These are phyloP conservation scores for Cettia cetti DNA, from an alignment of 2,113 vertebrate genomes.

Conservation along the genomic window DNA sequence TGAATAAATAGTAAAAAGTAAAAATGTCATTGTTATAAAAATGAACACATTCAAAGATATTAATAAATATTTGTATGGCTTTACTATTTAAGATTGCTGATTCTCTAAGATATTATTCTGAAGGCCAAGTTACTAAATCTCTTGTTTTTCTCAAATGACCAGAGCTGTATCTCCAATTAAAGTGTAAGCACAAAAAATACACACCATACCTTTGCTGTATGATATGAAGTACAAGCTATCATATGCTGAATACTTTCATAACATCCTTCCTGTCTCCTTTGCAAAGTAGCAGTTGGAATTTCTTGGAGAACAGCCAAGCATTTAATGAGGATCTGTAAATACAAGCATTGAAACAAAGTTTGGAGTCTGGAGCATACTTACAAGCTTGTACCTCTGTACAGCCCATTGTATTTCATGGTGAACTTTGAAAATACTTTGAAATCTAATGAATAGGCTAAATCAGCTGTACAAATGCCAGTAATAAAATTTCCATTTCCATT, in stretches of 20 bases:
- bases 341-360: neutral
- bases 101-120: neutral
- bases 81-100: neutral
- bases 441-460: neutral
- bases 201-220: slow-evolving; percentile 83
- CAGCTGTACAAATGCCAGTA: neutral
- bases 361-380: neutral
- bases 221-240: slow-evolving; percentile 87
- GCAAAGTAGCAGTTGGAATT: slow-evolving; percentile 71
- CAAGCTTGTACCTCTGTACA: neutral
- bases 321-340: slow-evolving; percentile 86
- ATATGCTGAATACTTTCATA: slow-evolving; percentile 85
- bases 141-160: neutral
- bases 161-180: neutral
- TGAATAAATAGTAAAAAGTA: neutral
- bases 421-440: neutral
- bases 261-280: slow-evolving; percentile 67
- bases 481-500: neutral
- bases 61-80: neutral
- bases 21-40: neutral
- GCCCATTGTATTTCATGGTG: neutral
- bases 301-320: slow-evolving; percentile 86
- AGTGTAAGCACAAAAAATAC: neutral
- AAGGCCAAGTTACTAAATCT: neutral
- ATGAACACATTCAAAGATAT: neutral